Conservation (phyloP, 2,113 vertebrate genomes). For the Nettapus auritus region DNA sequence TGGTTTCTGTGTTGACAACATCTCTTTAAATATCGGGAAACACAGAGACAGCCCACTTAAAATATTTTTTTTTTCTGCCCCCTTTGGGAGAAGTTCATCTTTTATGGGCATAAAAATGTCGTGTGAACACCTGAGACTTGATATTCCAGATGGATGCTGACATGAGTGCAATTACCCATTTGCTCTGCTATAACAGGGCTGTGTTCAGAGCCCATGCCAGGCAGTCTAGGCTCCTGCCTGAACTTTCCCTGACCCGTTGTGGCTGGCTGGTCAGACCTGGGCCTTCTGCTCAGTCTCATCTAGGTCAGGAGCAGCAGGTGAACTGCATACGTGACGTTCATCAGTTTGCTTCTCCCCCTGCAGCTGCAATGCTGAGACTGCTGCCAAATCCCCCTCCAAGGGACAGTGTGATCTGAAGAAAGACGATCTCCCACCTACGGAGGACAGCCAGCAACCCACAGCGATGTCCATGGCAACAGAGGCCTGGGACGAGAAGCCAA, state of each 20-base stretch:
- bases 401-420: constrained; percentile 79
- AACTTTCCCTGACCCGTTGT: background rate
- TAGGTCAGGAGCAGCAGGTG: background rate
- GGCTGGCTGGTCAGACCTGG: background rate
- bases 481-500: constrained; percentile 78
- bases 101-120: constrained; percentile 25
- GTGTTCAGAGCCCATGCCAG: background rate
- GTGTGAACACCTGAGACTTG: background rate
- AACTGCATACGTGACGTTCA: background rate
- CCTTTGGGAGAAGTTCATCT: background rate
- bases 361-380: constrained; percentile 90
- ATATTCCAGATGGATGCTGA: background rate
- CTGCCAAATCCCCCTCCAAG: constrained; percentile 76
- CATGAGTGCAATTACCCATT: background rate
- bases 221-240: background rate
- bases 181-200: background rate
- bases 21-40: constrained; percentile 24
- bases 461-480: constrained; percentile 83
- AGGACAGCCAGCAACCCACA: constrained; percentile 76
- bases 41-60: constrained; percentile 7
- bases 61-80: constrained; percentile 1
- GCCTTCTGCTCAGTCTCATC: background rate
- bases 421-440: constrained; percentile 76
- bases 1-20: constrained; percentile 28
- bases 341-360: constrained; percentile 24